A percentile compares a stretch with the other conserved stretches of the same genome.
Evolutionary conservation across 2,113 vertebrate species (phyloP).

Genomic region (Globicephala melas): DNA sequence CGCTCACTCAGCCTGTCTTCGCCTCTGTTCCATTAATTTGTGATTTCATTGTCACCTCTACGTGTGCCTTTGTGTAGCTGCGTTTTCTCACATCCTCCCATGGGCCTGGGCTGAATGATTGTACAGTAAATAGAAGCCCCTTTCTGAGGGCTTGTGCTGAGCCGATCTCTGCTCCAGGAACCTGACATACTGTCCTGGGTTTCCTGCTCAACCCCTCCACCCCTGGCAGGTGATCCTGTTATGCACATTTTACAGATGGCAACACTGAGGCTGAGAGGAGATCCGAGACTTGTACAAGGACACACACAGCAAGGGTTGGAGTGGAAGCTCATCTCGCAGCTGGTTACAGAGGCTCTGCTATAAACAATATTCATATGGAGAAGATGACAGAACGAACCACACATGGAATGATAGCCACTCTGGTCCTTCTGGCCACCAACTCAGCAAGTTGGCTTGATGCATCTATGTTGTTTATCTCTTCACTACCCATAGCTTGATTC

Average conservation of each 20-base stretch:
- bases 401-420: fast-evolving
- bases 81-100: fast-evolving
- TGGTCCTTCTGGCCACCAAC: background rate
- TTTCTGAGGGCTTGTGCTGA: fast-evolving
- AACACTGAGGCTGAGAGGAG: fast-evolving
- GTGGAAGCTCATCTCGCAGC: fast-evolving
- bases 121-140: background rate
- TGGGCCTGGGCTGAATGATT: fast-evolving
- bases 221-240: fast-evolving
- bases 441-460: fast-evolving
- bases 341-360: background rate
- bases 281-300: fast-evolving
- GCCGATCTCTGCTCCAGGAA: background rate
- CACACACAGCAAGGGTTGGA: fast-evolving
- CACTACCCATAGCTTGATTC: fast-evolving
- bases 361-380: background rate
- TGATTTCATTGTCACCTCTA: fast-evolving
- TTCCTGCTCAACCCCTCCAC: fast-evolving
- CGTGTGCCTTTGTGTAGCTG: fast-evolving
- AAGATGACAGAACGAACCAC: background rate
- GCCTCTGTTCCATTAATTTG: fast-evolving
- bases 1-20: background rate
- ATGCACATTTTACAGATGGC: fast-evolving
- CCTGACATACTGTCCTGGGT: fast-evolving
- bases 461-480: fast-evolving